phyloP scores from a whole-genome alignment of 2,797 vertebrate genomes.

The Alca torda region DNA sequence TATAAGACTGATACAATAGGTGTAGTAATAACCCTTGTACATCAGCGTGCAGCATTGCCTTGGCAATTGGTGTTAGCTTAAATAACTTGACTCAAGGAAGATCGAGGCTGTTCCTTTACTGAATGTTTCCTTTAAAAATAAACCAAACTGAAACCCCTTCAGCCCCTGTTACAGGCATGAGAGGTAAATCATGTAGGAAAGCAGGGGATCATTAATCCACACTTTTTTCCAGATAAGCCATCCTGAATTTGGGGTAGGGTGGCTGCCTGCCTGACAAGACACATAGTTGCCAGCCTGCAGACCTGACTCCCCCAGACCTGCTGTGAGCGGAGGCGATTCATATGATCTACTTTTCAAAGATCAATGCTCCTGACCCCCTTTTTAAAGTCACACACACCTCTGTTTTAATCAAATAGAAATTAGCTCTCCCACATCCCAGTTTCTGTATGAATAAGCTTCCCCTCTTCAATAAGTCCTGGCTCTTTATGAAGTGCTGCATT shows the following conservation, averaged over 20 bases:
- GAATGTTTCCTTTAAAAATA: background rate
- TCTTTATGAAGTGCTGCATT: constrained; percentile 29
- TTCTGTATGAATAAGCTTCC: background rate
- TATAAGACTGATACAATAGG: background rate
- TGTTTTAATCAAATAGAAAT: constrained; percentile 33
- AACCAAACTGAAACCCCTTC: background rate
- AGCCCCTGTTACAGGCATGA: background rate
- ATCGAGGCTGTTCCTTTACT: background rate
- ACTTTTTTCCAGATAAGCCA: background rate
- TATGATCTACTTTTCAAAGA: background rate
- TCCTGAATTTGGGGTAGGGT: background rate
- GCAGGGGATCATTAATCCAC: background rate
- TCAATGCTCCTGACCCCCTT: background rate
- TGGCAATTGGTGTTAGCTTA: background rate
- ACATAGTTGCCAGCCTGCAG: background rate
- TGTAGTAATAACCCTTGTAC: background rate
- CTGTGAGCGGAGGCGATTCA: background rate
- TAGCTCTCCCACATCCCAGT: background rate
- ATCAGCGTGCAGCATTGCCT: background rate
- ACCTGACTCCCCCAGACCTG: background rate
- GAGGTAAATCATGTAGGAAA: background rate
- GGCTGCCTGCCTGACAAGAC: background rate
- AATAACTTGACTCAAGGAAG: background rate
- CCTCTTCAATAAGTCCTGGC: background rate
- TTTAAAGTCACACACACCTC: background rate